Evolutionary conservation across 2,888 invertebrate genomes (phyloP).

Genomic region (Ophion ventricosus): DNA sequence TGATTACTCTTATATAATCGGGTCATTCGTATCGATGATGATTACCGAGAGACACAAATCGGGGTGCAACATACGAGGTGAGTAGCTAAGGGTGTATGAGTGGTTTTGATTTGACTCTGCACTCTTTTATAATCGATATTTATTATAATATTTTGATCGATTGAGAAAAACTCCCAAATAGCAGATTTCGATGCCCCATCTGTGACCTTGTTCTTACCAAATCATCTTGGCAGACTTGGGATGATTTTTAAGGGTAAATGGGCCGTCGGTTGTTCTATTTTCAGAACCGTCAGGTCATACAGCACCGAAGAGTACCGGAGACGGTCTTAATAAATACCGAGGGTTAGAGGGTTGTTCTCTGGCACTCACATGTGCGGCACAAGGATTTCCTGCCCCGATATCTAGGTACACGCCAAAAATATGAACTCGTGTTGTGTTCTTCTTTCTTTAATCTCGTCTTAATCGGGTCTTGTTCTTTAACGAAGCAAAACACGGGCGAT

Average conservation of each 20-base stretch:
- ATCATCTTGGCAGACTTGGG: background rate
- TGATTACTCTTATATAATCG: slow-evolving; percentile 13
- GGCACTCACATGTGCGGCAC: slow-evolving; percentile 80
- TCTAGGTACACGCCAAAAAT: slow-evolving; percentile 79
- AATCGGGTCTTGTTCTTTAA: background rate
- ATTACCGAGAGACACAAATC: background rate
- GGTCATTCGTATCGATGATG: background rate
- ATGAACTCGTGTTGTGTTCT: slow-evolving; percentile 16
- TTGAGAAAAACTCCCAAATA: background rate
- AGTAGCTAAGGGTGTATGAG: slow-evolving; percentile 24
- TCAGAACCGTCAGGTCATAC: slow-evolving; percentile 83
- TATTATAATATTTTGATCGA: background rate
- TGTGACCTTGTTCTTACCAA: background rate
- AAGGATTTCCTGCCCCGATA: slow-evolving; percentile 82
- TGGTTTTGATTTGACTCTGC: slow-evolving; percentile 21
- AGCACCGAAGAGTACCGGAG: slow-evolving; percentile 82
- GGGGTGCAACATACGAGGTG: slow-evolving; percentile 14
- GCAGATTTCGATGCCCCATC: background rate
- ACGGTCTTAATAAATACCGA: slow-evolving; percentile 82
- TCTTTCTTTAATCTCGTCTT: background rate
- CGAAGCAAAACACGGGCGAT: background rate
- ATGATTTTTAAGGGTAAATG: slow-evolving; percentile 31
- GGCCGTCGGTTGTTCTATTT: slow-evolving; percentile 70
- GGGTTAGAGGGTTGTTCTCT: slow-evolving; percentile 79
- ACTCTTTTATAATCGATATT: slow-evolving; percentile 20